Evolutionary conservation across 1,140 invertebrate genomes (phyloP), one percentile per base, ranked within the genome.

Genomic region (Holcopasites calliopsidis): DNA sequence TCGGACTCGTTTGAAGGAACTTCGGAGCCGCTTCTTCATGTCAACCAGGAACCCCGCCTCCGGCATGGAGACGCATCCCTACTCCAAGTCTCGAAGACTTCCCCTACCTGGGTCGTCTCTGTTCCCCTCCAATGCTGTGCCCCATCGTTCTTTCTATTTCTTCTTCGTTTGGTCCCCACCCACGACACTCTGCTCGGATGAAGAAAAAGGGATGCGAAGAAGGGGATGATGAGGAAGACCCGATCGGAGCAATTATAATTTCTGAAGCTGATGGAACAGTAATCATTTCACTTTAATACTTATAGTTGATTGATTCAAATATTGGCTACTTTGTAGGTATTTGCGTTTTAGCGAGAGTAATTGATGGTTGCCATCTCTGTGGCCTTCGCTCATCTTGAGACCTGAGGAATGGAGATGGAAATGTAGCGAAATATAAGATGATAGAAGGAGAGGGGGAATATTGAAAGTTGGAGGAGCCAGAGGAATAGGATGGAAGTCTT

Each of bases 81-180:
- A n/a, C 3, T 0, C 18, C 26, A n/a, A 21, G 6, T 0, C 16
- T 1, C 35, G 11, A n/a, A n/a, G n/a, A n/a, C n/a, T 40, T 26
- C 47, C 65, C 52, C 62, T 50, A 52, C 62, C 40, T 40, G 28
- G n/a, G 8, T 1, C 35, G 18, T 31, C n/a, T 71, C 61, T 38
- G 26, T 8, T 6, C 28, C 50, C n/a, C 42, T 44, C 60, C 11
- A 21, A 28, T 21, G 18, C 60, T 28, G 13, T 2, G 23, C 2
- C 55, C 55, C 55, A 66, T 18, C 69, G 66, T 58, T 76, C 72
- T 60, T 80, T 70, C 77, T 61, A 72, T 66, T 52, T 73, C 21
- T 61, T n/a, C 26, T 0, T n/a, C 61, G 26, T 44, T 49, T 42
- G 31, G 65, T 76, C 57, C 66, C 66, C 77, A 64, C 65, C 74